Evolutionary conservation across 2,888 invertebrate species (phyloP).

Genomic region (Camptogramma bilineatum): DNA sequence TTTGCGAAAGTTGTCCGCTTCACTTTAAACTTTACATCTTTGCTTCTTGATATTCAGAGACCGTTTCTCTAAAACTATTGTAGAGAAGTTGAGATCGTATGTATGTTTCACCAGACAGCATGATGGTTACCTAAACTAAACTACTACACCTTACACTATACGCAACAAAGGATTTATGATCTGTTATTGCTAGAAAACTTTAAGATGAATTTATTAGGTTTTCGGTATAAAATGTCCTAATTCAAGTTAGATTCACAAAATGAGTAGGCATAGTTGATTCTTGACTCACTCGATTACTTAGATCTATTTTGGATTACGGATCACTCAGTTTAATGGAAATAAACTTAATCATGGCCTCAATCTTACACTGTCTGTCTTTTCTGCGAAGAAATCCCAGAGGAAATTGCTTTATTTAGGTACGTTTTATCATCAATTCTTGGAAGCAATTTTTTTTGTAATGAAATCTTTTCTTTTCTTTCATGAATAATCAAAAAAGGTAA

Average conservation of each 20-base stretch:
- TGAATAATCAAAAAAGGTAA: background rate
- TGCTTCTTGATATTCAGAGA: background rate
- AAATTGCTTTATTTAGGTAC: constrained; percentile 1
- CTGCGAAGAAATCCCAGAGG: background rate
- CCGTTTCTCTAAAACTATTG: background rate
- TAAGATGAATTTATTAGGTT: background rate
- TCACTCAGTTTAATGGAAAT: background rate
- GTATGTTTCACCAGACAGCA: too few species aligned
- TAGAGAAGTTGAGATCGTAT: too few species aligned
- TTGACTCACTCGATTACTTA: constrained; percentile 7
- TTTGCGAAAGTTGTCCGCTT: background rate
- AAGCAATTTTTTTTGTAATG: background rate
- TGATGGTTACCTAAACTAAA: too few species aligned
- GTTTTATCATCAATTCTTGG: background rate
- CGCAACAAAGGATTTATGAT: background rate
- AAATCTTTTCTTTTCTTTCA: background rate
- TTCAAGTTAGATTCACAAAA: constrained; percentile 27
- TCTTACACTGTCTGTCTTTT: background rate
- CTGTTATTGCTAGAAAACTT: background rate
- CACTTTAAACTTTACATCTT: background rate
- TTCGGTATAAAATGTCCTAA: background rate
- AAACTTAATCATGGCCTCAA: background rate
- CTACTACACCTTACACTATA: too few species aligned
- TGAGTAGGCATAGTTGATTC: constrained; percentile 24
- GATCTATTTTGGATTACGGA: background rate